Evolutionary conservation across 2,888 invertebrate genomes (phyloP), one percentile per base, ranked within the genome.

Genomic region (Nomada flava): DNA sequence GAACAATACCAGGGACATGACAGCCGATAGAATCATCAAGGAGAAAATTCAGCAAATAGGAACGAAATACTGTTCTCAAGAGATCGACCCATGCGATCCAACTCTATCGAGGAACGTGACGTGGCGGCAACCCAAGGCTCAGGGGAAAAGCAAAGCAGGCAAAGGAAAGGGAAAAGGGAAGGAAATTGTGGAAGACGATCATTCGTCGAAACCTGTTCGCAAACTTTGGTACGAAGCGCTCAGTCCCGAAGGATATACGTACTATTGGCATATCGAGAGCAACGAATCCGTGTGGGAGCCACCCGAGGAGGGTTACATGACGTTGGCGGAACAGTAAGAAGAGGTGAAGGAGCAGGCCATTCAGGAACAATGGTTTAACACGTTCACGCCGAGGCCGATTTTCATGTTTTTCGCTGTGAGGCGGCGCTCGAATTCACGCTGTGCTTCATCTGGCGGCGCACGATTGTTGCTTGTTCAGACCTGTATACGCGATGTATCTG

Each of bases 261-360:
- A 98, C 92, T 98, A 97, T 91, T 98, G 98, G 98, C 97, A 98
- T 93, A 96, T 95, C 1, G 95, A 96, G 85, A 98, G 97, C 52
- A 97, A 97, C 94, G 97, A 97, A 94, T 96, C 97, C 0, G 95
- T 95, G 2, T 98, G 97, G 97, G 96, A 96, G 83, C 94, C 95
- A 11, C 98, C 98, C 0, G 94, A 94, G 68, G 97, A 96, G 92
- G 97, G 97, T 15, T 97, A 95, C 91, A 92, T 97, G 74, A 96
- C 96, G 26, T 91, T 97, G 70, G 94, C 94, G 62, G 96, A 97
- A 88, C 96, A 97, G 93, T 95, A 90, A 71, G 94, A 95, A 44
- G 94, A 95, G 83, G 94, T 94, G 64, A 94, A 95, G 83, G 94
- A 95, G 79, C 91, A 95, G 65, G 93, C 94, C 0, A 92, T 95